phyloP scores from a whole-genome alignment of 1,140 invertebrate species.

The Caerostris extrusa region DNA sequence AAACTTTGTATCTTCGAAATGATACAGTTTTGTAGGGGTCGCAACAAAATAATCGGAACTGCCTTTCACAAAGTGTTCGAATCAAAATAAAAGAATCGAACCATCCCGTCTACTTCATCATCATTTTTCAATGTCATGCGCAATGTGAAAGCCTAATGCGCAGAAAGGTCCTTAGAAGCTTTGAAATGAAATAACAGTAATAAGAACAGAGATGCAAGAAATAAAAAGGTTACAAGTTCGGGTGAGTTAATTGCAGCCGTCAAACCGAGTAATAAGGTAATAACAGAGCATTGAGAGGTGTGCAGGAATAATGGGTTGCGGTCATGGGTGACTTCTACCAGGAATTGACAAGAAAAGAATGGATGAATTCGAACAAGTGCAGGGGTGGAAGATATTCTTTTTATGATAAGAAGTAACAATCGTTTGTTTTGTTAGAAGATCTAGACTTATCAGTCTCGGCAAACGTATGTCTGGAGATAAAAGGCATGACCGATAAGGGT shows the following conservation, averaged over 20 bases:
- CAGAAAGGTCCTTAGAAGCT: slow-evolving; percentile 24
- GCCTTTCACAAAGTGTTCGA: not conserved
- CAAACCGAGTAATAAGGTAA: slow-evolving; percentile 57
- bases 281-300: slow-evolving; percentile 50
- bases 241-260: slow-evolving; percentile 60
- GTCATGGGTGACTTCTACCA: slow-evolving; percentile 51
- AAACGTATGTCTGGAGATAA: not conserved
- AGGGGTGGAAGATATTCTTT: slow-evolving; percentile 34
- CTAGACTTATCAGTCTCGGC: not conserved
- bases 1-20: not conserved
- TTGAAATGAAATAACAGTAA: slow-evolving; percentile 36
- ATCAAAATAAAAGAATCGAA: slow-evolving; percentile 14
- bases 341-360: slow-evolving; percentile 35
- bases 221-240: slow-evolving; percentile 60
- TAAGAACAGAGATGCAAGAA: slow-evolving; percentile 1
- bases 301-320: slow-evolving; percentile 32
- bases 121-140: slow-evolving; percentile 59
- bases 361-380: slow-evolving; percentile 42
- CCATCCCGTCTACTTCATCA: slow-evolving; percentile 41
- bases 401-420: slow-evolving; percentile 28
- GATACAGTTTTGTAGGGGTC: not conserved
- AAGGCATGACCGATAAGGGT: too few relatives aligned
- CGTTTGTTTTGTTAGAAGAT: not conserved
- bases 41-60: slow-evolving; percentile 1
- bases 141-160: not conserved